These are phyloP conservation scores for Anastrepha obliqua DNA, from an alignment of 1,140 invertebrate genomes.

Conservation along the genomic window DNA sequence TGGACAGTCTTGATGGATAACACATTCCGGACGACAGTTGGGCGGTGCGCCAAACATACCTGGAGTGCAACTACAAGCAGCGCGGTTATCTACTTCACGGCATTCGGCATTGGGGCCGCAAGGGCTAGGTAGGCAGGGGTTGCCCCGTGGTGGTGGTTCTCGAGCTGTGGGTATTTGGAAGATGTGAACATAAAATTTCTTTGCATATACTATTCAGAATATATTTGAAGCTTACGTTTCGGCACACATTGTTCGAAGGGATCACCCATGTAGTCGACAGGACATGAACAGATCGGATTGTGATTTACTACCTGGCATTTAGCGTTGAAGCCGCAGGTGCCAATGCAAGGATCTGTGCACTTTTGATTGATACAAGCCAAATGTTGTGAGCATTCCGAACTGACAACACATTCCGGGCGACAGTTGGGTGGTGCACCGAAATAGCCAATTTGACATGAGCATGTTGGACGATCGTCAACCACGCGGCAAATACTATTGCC, in stretches of 20 bases:
- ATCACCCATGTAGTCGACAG: slow-evolving; percentile 84
- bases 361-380: slow-evolving; percentile 87
- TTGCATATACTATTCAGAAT: neutral
- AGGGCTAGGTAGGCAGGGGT: slow-evolving; percentile 86
- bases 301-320: slow-evolving; percentile 88
- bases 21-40: slow-evolving; percentile 85
- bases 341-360: slow-evolving; percentile 87
- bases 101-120: slow-evolving; percentile 90
- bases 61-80: slow-evolving; percentile 85
- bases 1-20: slow-evolving; percentile 87
- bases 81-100: slow-evolving; percentile 80
- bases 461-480: slow-evolving; percentile 82
- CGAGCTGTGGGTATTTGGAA: slow-evolving; percentile 58
- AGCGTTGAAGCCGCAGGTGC: slow-evolving; percentile 86
- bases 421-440: slow-evolving; percentile 85
- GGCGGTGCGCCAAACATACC: slow-evolving; percentile 90
- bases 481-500: slow-evolving; percentile 86
- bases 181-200: neutral
- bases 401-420: slow-evolving; percentile 86
- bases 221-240: slow-evolving; percentile 78
- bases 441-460: slow-evolving; percentile 85
- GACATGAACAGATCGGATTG: slow-evolving; percentile 89
- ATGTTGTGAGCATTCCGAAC: slow-evolving; percentile 83
- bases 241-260: slow-evolving; percentile 85
- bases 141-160: slow-evolving; percentile 73